Conservation (phyloP, 2,797 vertebrate species). For the Potorous gilbertii region DNA sequence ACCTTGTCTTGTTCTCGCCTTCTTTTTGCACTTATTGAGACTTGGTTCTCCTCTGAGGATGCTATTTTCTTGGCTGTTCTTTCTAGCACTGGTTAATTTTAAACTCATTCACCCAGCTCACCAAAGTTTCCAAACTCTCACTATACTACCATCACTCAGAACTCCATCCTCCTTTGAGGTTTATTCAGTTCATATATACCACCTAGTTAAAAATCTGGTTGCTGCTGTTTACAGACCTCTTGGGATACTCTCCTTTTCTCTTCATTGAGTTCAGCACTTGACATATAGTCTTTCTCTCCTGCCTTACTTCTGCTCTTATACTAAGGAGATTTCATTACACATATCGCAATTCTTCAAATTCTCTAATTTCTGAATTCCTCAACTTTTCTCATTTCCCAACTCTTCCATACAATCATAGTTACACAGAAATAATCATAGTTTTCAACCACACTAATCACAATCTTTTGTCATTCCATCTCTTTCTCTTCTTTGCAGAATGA, state of each 20-base stretch:
- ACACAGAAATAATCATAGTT: neutral
- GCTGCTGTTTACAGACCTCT: neutral
- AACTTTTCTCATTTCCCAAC: neutral
- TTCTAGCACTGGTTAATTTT: neutral
- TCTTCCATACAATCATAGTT: neutral
- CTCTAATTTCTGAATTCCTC: neutral
- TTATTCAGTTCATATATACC: neutral
- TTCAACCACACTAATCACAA: neutral
- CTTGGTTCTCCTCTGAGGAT: neutral
- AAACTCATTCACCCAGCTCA: neutral
- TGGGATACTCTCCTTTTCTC: neutral
- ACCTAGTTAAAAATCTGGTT: neutral
- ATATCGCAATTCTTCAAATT: neutral
- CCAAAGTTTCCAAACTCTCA: neutral
- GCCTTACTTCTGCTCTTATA: neutral
- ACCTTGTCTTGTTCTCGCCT: neutral
- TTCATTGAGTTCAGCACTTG: neutral
- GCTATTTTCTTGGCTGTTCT: neutral
- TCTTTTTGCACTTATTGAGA: neutral
- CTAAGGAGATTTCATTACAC: neutral
- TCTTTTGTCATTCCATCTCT: neutral
- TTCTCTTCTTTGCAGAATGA: neutral
- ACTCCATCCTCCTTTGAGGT: neutral
- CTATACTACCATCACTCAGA: neutral
- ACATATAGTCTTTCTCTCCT: neutral